These are phyloP conservation scores for Scarus forsteni DNA, from an alignment of 2,797 vertebrate genomes.

Conservation along the genomic window DNA sequence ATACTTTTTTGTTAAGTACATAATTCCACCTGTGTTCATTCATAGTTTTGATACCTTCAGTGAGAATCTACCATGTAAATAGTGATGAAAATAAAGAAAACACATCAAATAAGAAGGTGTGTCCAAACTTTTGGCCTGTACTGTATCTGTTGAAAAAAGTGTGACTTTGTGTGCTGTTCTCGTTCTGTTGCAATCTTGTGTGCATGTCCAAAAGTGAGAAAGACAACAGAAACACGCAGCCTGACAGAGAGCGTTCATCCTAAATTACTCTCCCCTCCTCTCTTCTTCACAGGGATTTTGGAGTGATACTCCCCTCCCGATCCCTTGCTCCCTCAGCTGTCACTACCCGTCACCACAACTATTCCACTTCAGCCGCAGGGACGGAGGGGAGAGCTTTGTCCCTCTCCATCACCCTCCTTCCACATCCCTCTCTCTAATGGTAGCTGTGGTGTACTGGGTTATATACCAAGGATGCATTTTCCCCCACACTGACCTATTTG, in stretches of 20 bases:
- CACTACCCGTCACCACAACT: slow-evolving; percentile 77
- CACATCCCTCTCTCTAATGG: slow-evolving; percentile 57
- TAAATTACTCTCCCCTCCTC: slow-evolving; percentile 65
- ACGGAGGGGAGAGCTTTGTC: slow-evolving; percentile 68
- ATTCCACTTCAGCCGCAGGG: slow-evolving; percentile 72
- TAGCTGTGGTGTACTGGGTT: slow-evolving; percentile 48
- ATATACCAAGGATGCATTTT: slow-evolving; percentile 41
- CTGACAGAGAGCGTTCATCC: slow-evolving; percentile 49
- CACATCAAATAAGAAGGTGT: too few relatives aligned
- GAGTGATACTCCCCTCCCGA: slow-evolving; percentile 69
- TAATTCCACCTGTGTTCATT: too few relatives aligned
- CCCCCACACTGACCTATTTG: slow-evolving; percentile 32
- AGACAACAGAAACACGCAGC: slow-evolving; percentile 38
- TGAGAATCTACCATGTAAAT: too few relatives aligned
- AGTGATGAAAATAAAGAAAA: too few relatives aligned
- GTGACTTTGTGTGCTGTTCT: background rate
- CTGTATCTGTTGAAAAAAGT: background rate
- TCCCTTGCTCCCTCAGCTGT: slow-evolving; percentile 77
- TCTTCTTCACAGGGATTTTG: slow-evolving; percentile 73
- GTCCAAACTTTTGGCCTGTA: too few relatives aligned
- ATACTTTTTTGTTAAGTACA: too few relatives aligned
- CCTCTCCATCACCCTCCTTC: slow-evolving; percentile 64
- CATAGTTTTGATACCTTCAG: too few relatives aligned
- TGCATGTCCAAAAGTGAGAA: slow-evolving; percentile 33
- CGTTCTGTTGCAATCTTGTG: background rate